These are phyloP conservation scores for Nemotelus nigrinus DNA, from an alignment of 2,888 invertebrate species.

Conservation along the genomic window DNA sequence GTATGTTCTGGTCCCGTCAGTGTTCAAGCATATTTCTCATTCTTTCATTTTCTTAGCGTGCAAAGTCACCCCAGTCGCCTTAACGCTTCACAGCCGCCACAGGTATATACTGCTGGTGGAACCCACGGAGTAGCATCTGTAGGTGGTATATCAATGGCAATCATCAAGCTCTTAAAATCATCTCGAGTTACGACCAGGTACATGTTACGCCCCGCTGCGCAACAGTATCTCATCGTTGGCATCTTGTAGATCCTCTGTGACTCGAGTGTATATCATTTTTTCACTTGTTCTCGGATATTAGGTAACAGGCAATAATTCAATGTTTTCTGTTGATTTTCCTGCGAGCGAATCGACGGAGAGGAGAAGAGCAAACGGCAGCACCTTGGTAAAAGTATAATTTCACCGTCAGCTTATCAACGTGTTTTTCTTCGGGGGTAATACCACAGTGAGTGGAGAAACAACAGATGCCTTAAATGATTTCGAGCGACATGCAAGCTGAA, in stretches of 20 bases:
- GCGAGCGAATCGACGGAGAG: background rate
- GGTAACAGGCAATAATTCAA: conserved; percentile 25
- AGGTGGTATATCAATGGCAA: conserved; percentile 38
- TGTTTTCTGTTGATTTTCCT: background rate
- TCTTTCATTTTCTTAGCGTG: no score
- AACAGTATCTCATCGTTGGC: background rate
- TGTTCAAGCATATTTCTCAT: background rate
- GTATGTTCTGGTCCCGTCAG: background rate
- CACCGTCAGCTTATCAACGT: conserved; percentile 21
- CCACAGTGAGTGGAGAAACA: conserved; percentile 2
- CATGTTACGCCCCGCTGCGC: background rate
- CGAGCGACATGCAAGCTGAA: background rate
- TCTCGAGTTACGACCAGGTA: conserved; percentile 1
- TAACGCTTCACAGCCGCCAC: no score
- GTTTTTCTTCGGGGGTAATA: conserved; percentile 2
- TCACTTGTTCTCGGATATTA: background rate
- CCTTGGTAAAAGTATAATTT: conserved; percentile 26
- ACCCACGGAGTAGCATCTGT: conserved; percentile 22
- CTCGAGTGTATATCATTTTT: background rate
- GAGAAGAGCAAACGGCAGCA: background rate
- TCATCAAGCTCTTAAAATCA: conserved; percentile 39
- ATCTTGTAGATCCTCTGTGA: no score
- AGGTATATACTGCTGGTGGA: no score
- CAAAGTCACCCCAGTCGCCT: no score
- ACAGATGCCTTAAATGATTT: conserved; percentile 8